Percentiles rank a stretch among this genome's conserved stretches.
Conservation (phyloP, 2,888 invertebrate species). For the Linnaemya tessellans region DNA sequence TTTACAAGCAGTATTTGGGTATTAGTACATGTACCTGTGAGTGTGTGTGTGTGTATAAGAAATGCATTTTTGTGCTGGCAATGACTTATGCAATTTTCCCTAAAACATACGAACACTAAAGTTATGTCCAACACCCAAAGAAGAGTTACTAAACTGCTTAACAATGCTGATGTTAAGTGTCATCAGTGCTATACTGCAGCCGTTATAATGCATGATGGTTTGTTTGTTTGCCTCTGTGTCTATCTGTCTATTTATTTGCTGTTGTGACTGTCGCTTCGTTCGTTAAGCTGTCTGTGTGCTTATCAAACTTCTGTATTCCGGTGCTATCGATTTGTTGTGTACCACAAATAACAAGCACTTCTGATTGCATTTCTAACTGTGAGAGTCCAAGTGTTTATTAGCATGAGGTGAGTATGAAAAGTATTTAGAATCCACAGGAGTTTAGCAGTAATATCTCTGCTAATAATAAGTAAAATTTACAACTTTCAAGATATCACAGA, state of each 20-base stretch:
- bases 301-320: slow-evolving; percentile 40
- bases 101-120: slow-evolving; percentile 9
- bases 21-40: not conserved
- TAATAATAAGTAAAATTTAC: too few species aligned
- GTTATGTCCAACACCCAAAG: slow-evolving; percentile 53
- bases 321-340: slow-evolving; percentile 62
- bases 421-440: not conserved
- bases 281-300: slow-evolving; percentile 15
- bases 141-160: slow-evolving; percentile 48
- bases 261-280: slow-evolving; percentile 27
- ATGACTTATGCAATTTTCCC: slow-evolving; percentile 55
- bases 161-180: slow-evolving; percentile 66
- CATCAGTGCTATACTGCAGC: slow-evolving; percentile 58
- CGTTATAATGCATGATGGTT: slow-evolving; percentile 56
- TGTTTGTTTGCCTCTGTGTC: slow-evolving; percentile 10
- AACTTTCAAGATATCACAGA: too few species aligned
- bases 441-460: too few species aligned
- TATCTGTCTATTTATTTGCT: slow-evolving; percentile 19
- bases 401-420: not conserved
- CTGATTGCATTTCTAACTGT: slow-evolving; percentile 32
- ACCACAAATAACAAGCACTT: slow-evolving; percentile 50
- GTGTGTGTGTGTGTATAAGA: slow-evolving; percentile 4
- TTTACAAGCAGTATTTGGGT: not conserved
- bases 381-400: not conserved
- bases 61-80: slow-evolving; percentile 60